These are phyloP conservation scores for Anabas testudineus DNA, from an alignment of 2,797 vertebrate genomes.

Conservation along the genomic window DNA sequence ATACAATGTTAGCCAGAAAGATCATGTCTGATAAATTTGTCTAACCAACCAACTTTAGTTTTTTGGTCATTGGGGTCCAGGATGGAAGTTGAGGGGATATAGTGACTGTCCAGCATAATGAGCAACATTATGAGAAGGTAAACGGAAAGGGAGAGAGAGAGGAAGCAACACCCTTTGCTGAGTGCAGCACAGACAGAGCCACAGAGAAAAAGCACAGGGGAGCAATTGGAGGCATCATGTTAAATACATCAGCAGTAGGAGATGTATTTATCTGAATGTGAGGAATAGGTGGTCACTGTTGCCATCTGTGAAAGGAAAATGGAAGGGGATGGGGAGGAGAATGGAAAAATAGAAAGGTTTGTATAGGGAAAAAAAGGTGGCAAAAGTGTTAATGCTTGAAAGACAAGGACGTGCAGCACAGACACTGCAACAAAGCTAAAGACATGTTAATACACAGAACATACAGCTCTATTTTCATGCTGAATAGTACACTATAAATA, in stretches of 20 bases:
- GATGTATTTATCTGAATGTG: constrained; percentile 83
- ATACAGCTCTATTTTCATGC: constrained; percentile 44
- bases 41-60: constrained; percentile 25
- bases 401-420: constrained; percentile 67
- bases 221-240: constrained; percentile 66
- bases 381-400: constrained; percentile 52
- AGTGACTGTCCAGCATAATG: constrained; percentile 69
- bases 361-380: constrained; percentile 21
- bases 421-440: constrained; percentile 55
- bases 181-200: constrained; percentile 69
- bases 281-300: constrained; percentile 68
- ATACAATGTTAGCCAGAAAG: not conserved
- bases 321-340: constrained; percentile 45
- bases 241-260: constrained; percentile 81
- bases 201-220: constrained; percentile 57
- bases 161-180: constrained; percentile 81
- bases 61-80: constrained; percentile 74
- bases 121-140: constrained; percentile 67
- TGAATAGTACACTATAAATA: constrained; percentile 1
- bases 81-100: constrained; percentile 74
- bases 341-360: constrained; percentile 43
- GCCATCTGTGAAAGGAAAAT: constrained; percentile 77
- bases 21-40: constrained; percentile 10
- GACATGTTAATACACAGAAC: constrained; percentile 62
- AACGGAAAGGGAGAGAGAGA: constrained; percentile 64